Conservation (phyloP, 2,113 vertebrate genomes). For the Pomatostomus ruficeps region DNA sequence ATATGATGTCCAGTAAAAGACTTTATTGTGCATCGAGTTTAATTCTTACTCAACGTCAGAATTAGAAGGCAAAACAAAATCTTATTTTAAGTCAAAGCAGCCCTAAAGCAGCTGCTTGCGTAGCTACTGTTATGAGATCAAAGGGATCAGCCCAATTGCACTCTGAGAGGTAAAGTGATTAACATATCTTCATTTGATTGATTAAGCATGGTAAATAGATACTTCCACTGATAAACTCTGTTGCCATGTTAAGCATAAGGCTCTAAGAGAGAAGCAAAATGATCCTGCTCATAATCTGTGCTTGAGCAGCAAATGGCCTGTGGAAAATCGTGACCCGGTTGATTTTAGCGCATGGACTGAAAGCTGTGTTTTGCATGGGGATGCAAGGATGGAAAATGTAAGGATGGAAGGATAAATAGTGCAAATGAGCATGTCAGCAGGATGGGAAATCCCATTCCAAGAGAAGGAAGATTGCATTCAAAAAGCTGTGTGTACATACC, state of each 20-base stretch:
- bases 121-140: neutral
- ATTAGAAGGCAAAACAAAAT: neutral
- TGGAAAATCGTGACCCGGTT: neutral
- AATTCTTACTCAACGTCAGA: neutral
- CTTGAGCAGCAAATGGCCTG: neutral
- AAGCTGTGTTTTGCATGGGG: neutral
- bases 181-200: neutral
- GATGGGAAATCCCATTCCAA: neutral
- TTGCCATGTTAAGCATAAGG: neutral
- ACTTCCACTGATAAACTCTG: neutral
- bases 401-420: neutral
- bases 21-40: neutral
- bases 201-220: neutral
- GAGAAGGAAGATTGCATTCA: neutral
- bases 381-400: neutral
- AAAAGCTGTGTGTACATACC: neutral
- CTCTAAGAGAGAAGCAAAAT: neutral
- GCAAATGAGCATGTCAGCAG: neutral
- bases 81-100: neutral
- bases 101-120: neutral
- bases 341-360: neutral
- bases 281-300: neutral
- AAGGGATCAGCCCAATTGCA: neutral
- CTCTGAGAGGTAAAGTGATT: neutral
- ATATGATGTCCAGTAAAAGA: neutral